Conservation (phyloP, 2,797 vertebrate species). For the Thalassophryne amazonica region DNA sequence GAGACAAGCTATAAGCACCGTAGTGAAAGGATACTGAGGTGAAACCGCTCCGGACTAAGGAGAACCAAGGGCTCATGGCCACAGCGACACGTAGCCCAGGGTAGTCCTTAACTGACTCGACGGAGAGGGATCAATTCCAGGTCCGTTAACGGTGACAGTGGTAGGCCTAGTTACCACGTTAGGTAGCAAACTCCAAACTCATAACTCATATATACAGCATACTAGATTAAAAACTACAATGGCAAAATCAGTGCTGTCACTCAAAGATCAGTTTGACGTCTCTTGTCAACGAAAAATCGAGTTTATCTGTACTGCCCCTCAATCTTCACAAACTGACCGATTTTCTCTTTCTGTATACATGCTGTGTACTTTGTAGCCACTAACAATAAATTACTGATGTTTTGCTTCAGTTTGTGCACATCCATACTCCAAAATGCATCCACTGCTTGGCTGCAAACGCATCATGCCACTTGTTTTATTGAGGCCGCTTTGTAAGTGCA, state of each 20-base stretch:
- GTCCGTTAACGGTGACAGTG: too few relatives aligned
- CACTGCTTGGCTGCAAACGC: conserved; percentile 39
- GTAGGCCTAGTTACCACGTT: too few relatives aligned
- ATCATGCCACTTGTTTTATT: conserved; percentile 53
- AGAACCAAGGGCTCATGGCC: too few relatives aligned
- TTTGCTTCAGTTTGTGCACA: conserved; percentile 38
- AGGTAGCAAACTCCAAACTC: too few relatives aligned
- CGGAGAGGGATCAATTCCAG: too few relatives aligned
- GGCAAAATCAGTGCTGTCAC: conserved; percentile 28
- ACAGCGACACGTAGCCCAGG: too few relatives aligned
- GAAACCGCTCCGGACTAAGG: too few relatives aligned
- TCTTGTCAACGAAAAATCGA: conserved; percentile 22
- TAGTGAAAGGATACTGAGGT: too few relatives aligned
- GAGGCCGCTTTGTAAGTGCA: conserved; percentile 49
- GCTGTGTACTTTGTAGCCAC: background rate
- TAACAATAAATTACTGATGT: background rate
- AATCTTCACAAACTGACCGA: background rate
- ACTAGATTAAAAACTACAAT: conserved; percentile 35
- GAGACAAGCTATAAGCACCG: too few relatives aligned
- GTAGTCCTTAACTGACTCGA: too few relatives aligned
- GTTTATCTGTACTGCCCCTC: conserved; percentile 14
- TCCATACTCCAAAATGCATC: conserved; percentile 50
- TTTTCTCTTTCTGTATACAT: background rate
- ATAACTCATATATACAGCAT: conserved; percentile 37
- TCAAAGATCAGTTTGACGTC: conserved; percentile 22